Conservation (phyloP, 2,888 invertebrate species). For the Noctua janthina region DNA sequence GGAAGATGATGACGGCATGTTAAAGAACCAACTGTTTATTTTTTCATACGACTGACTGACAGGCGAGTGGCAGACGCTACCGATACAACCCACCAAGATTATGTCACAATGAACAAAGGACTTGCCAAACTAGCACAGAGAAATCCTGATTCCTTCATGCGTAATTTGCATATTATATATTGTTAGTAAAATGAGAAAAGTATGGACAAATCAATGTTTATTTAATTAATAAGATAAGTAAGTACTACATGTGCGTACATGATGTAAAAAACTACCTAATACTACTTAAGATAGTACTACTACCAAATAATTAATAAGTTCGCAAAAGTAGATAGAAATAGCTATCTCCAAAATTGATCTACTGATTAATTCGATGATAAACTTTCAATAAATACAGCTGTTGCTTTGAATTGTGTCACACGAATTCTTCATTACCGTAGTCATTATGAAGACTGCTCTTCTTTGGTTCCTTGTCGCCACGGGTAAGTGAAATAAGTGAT, state of each 20-base stretch:
- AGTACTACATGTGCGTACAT: background rate
- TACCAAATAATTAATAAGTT: constrained; percentile 8
- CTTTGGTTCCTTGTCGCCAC: constrained; percentile 42
- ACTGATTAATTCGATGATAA: constrained; percentile 34
- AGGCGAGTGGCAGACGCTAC: no score
- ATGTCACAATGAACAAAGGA: no score
- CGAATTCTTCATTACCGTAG: constrained; percentile 2
- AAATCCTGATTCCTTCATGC: no score
- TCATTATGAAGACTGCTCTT: constrained; percentile 40
- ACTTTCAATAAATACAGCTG: constrained; percentile 46
- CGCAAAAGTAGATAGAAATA: constrained; percentile 1
- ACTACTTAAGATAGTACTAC: constrained; percentile 28
- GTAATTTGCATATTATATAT: background rate
- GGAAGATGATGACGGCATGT: no score
- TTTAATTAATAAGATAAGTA: background rate
- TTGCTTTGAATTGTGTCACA: constrained; percentile 3
- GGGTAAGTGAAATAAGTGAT: constrained; percentile 36
- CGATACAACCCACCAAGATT: no score
- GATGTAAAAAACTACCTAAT: background rate
- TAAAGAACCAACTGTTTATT: no score
- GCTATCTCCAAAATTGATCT: constrained; percentile 18
- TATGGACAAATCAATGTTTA: background rate
- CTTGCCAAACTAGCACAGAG: no score
- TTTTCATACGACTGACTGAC: no score
- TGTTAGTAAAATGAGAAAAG: background rate